These are phyloP conservation scores for Halcyon malimbica DNA, from an alignment of 2,113 vertebrate species.

Conservation along the genomic window DNA sequence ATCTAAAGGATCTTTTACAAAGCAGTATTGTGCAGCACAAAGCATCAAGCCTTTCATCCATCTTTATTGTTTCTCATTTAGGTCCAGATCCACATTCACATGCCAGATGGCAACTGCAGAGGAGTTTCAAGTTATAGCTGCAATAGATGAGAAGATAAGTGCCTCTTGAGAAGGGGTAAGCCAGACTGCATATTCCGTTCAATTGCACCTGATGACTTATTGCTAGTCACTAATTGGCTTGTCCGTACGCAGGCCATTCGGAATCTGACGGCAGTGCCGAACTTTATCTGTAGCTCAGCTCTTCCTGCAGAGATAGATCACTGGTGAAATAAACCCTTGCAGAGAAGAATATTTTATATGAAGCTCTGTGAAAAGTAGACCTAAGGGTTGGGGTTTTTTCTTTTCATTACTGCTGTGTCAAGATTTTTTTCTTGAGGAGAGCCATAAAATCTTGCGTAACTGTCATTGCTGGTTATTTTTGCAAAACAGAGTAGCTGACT, in stretches of 20 bases:
- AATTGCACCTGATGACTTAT: conserved; percentile 47
- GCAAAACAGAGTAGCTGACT: not conserved
- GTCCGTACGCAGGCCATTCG: conserved; percentile 28
- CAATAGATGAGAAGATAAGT: conserved; percentile 37
- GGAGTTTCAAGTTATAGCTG: conserved; percentile 49
- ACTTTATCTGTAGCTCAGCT: conserved; percentile 18
- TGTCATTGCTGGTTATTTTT: not conserved
- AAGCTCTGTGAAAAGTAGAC: not conserved
- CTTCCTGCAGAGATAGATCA: conserved; percentile 13
- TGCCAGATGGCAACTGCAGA: conserved; percentile 60
- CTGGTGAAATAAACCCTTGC: conserved; percentile 11
- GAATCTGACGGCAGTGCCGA: not conserved
- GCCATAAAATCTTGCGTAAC: not conserved
- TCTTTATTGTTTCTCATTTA: conserved; percentile 64
- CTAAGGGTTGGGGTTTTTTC: not conserved
- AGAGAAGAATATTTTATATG: not conserved
- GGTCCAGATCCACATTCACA: conserved; percentile 25
- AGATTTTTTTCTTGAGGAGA: conserved; percentile 13
- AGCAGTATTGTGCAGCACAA: not conserved
- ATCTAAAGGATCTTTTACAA: conserved; percentile 21
- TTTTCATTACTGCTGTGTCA: conserved; percentile 8
- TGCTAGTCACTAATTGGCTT: conserved; percentile 52
- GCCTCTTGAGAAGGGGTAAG: conserved; percentile 35
- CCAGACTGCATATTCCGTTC: conserved; percentile 46
- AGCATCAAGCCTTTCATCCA: conserved; percentile 12